Evolutionary conservation across 1,140 invertebrate genomes (phyloP).

Genomic region (Sinonovacula constricta): DNA sequence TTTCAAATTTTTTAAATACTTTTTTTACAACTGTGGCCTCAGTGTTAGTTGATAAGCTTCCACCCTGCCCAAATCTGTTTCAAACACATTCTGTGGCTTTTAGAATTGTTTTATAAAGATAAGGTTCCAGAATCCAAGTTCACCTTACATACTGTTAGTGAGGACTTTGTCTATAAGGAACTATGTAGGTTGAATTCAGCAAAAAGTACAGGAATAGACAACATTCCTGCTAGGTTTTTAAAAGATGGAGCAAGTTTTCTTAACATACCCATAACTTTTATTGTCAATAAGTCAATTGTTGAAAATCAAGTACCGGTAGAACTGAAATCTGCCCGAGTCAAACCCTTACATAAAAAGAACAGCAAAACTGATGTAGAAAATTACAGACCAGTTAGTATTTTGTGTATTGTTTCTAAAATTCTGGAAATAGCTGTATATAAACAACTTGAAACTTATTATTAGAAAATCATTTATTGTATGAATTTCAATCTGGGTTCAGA

Average conservation of each 20-base stretch:
- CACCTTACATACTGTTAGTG: not conserved
- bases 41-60: not conserved
- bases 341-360: not conserved
- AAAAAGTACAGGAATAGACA: conserved; percentile 31
- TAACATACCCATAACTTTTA: conserved; percentile 2
- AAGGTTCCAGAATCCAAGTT: not conserved
- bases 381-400: conserved; percentile 8
- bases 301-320: not conserved
- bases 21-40: conserved; percentile 25
- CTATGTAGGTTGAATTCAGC: not conserved
- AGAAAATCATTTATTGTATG: too few relatives aligned
- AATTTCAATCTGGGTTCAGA: too few relatives aligned
- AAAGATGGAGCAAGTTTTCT: conserved; percentile 23
- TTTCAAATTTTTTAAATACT: not conserved
- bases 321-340: not conserved
- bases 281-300: not conserved
- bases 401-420: conserved; percentile 10
- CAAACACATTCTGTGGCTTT: not conserved
- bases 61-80: not conserved
- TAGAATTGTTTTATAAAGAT: not conserved
- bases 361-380: not conserved
- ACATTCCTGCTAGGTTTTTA: conserved; percentile 20
- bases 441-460: not conserved
- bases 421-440: conserved; percentile 11
- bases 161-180: conserved; percentile 1